These are phyloP conservation scores for Selenia dentaria DNA, from an alignment of 2,888 invertebrate genomes.

Conservation along the genomic window DNA sequence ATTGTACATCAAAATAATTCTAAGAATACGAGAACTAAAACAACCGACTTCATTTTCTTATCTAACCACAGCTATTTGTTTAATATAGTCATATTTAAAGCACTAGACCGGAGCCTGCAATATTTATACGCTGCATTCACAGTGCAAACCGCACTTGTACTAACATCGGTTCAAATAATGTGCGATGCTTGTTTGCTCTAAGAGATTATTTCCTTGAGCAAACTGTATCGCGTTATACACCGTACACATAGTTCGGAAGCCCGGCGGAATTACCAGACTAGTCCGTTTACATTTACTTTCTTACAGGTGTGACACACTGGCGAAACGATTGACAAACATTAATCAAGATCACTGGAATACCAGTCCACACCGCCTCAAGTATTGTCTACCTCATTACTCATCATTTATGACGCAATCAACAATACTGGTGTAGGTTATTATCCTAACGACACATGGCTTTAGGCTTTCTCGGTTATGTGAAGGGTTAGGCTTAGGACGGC, in stretches of 20 bases:
- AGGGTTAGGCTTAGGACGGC: too few relatives aligned
- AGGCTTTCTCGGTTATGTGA: too few relatives aligned
- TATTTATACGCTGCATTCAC: slow-evolving; percentile 42
- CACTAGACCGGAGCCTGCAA: slow-evolving; percentile 14
- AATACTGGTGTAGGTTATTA: too few relatives aligned
- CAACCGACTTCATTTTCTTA: slow-evolving; percentile 20
- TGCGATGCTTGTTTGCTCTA: slow-evolving; percentile 69
- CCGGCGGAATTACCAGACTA: slow-evolving; percentile 61
- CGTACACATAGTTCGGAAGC: slow-evolving; percentile 56
- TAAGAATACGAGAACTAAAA: too few relatives aligned
- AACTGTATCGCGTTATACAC: slow-evolving; percentile 62
- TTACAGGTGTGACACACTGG: slow-evolving; percentile 46
- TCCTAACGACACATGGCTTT: too few relatives aligned
- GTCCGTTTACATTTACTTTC: slow-evolving; percentile 60
- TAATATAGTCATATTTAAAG: slow-evolving; percentile 33
- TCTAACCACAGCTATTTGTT: slow-evolving; percentile 30
- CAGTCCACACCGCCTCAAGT: too few relatives aligned
- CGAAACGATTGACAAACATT: too few relatives aligned
- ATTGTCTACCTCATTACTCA: too few relatives aligned
- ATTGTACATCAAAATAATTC: too few relatives aligned
- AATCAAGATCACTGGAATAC: too few relatives aligned
- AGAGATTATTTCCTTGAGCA: slow-evolving; percentile 75
- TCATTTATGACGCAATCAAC: too few relatives aligned
- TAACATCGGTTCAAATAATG: slow-evolving; percentile 59
- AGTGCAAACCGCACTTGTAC: slow-evolving; percentile 55